phyloP scores from a whole-genome alignment of 2,113 vertebrate genomes.

The Macrotus californicus region DNA sequence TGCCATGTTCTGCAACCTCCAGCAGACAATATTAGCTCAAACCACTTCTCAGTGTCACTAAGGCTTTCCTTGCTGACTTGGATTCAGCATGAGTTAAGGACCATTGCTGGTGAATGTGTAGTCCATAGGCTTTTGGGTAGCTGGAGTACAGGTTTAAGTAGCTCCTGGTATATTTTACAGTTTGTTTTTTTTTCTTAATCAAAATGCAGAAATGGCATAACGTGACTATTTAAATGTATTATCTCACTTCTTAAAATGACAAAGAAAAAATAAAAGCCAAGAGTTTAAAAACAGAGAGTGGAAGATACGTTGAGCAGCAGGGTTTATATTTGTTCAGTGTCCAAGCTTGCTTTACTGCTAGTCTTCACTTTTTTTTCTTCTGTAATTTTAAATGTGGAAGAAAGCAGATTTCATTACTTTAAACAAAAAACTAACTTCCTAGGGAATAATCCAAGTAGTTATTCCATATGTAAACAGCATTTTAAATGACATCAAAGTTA shows the following conservation, averaged over 20 bases:
- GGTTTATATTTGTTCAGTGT: background rate
- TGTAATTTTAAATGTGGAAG: constrained; percentile 41
- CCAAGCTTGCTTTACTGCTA: background rate
- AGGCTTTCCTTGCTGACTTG: background rate
- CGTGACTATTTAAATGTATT: background rate
- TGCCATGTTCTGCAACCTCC: background rate
- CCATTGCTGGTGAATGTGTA: background rate
- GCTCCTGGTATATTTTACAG: background rate
- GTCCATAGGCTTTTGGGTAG: background rate
- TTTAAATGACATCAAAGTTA: constrained; percentile 55
- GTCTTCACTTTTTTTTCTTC: background rate
- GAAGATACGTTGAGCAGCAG: background rate
- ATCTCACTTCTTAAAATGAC: background rate
- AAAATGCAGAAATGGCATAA: background rate
- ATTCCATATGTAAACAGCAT: constrained; percentile 49
- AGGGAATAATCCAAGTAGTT: constrained; percentile 35
- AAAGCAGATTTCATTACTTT: constrained; percentile 29
- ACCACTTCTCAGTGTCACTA: background rate
- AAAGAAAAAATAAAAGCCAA: background rate
- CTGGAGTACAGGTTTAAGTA: background rate
- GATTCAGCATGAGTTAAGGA: constrained; percentile 27
- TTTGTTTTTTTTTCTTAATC: background rate
- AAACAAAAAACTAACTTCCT: constrained; percentile 51
- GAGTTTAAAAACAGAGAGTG: background rate
- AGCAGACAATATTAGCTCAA: background rate